Percentiles rank a stretch among this genome's conserved stretches.
phyloP scores from a whole-genome alignment of 1,140 invertebrate species.

The Arion vulgaris region DNA sequence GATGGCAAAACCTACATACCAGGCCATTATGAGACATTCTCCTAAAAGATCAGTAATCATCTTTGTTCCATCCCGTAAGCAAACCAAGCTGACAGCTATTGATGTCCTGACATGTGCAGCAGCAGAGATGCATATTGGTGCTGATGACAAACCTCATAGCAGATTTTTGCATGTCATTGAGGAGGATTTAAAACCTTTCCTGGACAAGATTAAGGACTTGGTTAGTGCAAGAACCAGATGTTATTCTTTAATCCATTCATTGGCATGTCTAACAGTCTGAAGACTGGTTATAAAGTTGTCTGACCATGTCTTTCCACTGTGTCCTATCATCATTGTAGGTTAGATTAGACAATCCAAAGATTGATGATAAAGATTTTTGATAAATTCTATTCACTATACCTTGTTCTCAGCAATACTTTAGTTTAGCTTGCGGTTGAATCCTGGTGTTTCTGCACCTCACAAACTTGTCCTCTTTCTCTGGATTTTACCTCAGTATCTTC shows the following conservation, averaged over 20 bases:
- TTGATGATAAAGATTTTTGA: background rate
- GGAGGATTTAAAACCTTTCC: constrained; percentile 87
- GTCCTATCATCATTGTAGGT: no score
- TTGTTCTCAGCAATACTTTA: no score
- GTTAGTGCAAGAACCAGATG: constrained; percentile 53
- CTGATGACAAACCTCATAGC: constrained; percentile 73
- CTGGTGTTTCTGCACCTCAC: no score
- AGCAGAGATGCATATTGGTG: constrained; percentile 84
- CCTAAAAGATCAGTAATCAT: constrained; percentile 91
- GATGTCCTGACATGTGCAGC: constrained; percentile 94
- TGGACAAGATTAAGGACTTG: constrained; percentile 90
- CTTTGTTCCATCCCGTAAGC: constrained; percentile 96
- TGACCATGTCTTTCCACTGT: no score
- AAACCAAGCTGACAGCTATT: constrained; percentile 93
- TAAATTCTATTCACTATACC: no score
- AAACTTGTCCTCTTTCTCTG: no score
- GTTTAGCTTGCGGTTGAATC: no score
- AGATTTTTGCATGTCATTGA: constrained; percentile 86
- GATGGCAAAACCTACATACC: constrained; percentile 98
- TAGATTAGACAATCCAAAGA: no score
- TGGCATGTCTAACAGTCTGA: no score
- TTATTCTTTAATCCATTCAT: background rate
- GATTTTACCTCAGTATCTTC: no score
- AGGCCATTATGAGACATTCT: constrained; percentile 90
- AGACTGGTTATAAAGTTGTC: no score